These are phyloP conservation scores for Epizoanthus ramosus DNA, from an alignment of 92 coral and sea anemone species.

Conservation along the genomic window DNA sequence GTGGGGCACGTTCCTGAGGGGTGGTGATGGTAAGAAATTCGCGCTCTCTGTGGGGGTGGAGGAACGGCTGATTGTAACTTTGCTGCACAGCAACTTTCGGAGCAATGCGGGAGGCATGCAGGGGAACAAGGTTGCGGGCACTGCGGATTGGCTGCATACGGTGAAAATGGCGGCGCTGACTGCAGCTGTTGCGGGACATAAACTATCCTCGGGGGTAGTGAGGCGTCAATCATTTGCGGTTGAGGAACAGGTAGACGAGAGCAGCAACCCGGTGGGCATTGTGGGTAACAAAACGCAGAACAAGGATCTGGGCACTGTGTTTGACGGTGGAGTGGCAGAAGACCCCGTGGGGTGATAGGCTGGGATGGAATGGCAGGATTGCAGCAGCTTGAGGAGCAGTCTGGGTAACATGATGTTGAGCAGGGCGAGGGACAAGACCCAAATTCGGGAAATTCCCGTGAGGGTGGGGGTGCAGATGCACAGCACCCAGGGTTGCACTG, in stretches of 20 bases:
- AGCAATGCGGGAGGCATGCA: slow-evolving; percentile 8
- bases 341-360: background rate
- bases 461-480: background rate
- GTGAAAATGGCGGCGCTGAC: background rate
- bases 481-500: background rate
- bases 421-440: background rate
- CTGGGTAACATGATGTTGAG: background rate
- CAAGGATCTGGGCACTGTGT: slow-evolving; percentile 17
- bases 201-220: background rate
- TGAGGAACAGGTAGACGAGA: background rate
- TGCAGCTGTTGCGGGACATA: background rate
- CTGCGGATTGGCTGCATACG: background rate
- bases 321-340: background rate
- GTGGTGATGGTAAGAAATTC: background rate
- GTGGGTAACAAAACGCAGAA: slow-evolving; percentile 28
- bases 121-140: slow-evolving; percentile 27
- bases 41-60: background rate
- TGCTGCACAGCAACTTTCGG: slow-evolving; percentile 28
- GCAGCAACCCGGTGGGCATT: slow-evolving; percentile 24
- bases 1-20: slow-evolving; percentile 3
- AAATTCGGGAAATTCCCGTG: background rate
- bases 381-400: background rate
- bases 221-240: background rate
- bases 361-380: too few relatives aligned
- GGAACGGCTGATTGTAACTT: background rate